These are phyloP conservation scores for Agrilus biguttatus DNA, from an alignment of 2,888 invertebrate genomes.

Conservation along the genomic window DNA sequence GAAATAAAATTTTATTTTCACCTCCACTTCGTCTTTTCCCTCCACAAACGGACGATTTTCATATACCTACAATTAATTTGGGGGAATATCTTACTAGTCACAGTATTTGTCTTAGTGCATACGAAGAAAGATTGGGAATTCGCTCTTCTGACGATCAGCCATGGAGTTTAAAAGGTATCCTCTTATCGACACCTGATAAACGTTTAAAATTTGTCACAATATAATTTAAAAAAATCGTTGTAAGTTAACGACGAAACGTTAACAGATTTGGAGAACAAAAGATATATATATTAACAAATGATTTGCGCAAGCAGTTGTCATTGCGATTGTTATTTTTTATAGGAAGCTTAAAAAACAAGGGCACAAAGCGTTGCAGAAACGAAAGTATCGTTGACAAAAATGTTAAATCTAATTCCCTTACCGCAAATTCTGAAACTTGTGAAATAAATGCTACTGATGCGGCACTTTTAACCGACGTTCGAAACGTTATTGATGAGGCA, in stretches of 20 bases:
- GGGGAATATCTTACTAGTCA: constrained; percentile 65
- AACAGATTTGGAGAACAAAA: no score
- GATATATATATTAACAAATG: constrained; percentile 1
- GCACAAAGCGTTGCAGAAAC: constrained; percentile 27
- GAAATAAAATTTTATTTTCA: constrained; percentile 12
- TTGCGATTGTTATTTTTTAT: constrained; percentile 10
- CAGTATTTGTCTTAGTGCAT: constrained; percentile 63
- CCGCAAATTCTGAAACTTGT: constrained; percentile 11
- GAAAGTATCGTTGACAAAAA: constrained; percentile 22
- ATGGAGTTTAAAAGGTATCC: constrained; percentile 15
- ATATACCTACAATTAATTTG: constrained; percentile 57
- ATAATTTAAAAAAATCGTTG: no score
- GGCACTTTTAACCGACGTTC: constrained; percentile 7
- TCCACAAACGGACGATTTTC: constrained; percentile 46
- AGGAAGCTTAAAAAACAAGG: constrained; percentile 26
- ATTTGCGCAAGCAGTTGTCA: not conserved
- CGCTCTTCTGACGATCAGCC: constrained; percentile 35
- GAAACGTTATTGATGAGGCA: constrained; percentile 20
- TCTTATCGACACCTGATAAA: not conserved
- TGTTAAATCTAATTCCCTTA: not conserved
- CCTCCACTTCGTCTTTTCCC: constrained; percentile 31
- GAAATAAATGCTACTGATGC: constrained; percentile 14
- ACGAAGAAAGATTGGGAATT: constrained; percentile 54
- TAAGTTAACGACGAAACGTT: no score
- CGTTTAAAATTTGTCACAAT: not conserved